These are phyloP conservation scores for Philotrypesis tridentata DNA, from an alignment of 1,140 invertebrate species.

Conservation along the genomic window DNA sequence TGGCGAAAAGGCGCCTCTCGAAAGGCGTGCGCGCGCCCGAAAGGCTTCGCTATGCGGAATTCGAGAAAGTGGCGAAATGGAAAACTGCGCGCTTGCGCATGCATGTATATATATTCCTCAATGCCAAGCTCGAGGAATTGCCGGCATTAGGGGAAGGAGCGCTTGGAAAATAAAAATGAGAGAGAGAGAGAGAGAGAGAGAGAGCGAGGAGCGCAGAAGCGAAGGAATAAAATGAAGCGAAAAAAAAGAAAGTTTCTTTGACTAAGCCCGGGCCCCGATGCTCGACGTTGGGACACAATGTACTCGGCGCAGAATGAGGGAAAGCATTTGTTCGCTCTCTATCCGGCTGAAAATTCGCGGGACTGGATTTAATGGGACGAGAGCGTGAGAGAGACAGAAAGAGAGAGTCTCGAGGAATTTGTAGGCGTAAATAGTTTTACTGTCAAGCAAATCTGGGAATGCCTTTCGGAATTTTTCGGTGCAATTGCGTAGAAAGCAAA, in stretches of 20 bases:
- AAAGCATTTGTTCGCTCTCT: neutral
- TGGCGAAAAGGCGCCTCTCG: too few relatives aligned
- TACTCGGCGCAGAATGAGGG: too few relatives aligned
- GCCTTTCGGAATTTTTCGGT: neutral
- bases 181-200: neutral
- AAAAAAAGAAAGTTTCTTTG: conserved; percentile 31
- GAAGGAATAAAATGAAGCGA: neutral
- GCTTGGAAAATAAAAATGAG: neutral
- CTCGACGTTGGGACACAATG: neutral
- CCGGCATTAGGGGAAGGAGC: neutral
- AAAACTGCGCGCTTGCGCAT: neutral
- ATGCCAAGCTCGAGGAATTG: neutral
- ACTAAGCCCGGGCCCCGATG: neutral
- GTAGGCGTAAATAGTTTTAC: neutral
- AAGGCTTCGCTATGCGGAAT: neutral
- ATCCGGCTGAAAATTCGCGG: neutral
- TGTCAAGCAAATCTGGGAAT: neutral
- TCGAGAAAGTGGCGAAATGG: neutral
- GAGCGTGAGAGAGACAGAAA: too few relatives aligned
- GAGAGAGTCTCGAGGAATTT: conserved; percentile 11
- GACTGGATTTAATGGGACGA: neutral
- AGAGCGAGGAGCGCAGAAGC: too few relatives aligned
- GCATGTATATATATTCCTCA: neutral
- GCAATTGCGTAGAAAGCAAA: neutral
- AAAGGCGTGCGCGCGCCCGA: too few relatives aligned